These are phyloP conservation scores for Strigamia transsilvanica DNA, from an alignment of 2,888 invertebrate genomes.

Conservation along the genomic window DNA sequence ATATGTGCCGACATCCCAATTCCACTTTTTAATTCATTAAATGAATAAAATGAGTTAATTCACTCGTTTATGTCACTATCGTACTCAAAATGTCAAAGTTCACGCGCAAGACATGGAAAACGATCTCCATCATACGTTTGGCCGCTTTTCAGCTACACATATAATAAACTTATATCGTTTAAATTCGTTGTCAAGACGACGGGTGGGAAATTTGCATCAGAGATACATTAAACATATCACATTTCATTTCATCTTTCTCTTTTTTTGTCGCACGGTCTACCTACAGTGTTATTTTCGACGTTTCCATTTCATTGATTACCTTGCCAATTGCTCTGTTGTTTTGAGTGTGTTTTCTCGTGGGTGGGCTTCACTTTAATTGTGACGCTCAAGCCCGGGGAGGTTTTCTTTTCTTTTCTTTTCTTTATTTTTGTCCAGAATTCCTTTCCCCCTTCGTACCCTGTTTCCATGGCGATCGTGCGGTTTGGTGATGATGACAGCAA, in stretches of 20 bases:
- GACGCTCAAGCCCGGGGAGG: neutral
- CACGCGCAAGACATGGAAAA: neutral
- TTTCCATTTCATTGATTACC: constrained; percentile 30
- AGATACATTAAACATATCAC: neutral
- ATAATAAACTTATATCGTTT: neutral
- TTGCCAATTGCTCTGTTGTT: constrained; percentile 30
- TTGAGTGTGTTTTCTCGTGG: constrained; percentile 30
- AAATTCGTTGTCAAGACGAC: neutral
- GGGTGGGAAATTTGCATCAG: neutral
- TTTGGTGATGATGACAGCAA: constrained; percentile 25
- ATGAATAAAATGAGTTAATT: too few species aligned
- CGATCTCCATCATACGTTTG: neutral
- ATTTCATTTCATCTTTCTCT: neutral
- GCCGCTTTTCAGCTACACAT: neutral
- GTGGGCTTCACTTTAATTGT: constrained; percentile 29
- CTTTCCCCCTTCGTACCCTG: neutral
- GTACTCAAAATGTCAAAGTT: neutral
- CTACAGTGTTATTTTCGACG: neutral
- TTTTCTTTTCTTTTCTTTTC: neutral
- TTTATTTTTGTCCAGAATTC: neutral
- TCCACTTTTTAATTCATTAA: too few species aligned
- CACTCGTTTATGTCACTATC: too few species aligned
- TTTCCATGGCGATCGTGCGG: constrained; percentile 21
- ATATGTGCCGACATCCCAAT: too few species aligned
- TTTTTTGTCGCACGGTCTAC: neutral